Evolutionary conservation across 2,797 vertebrate genomes (phyloP).

Genomic region (Neopelma chrysocephalum): DNA sequence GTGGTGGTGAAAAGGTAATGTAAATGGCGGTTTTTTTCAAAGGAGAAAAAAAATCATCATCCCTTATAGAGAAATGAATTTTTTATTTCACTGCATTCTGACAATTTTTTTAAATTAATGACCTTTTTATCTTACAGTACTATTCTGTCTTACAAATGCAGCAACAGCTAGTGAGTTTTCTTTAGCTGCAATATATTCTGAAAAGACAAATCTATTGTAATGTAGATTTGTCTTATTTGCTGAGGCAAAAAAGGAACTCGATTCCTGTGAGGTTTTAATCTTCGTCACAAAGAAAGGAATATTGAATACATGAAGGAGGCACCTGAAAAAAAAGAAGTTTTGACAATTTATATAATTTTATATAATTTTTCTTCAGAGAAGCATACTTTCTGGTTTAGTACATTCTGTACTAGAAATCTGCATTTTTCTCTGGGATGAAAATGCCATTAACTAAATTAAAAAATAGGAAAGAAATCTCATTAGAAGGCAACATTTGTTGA

Average conservation of each 20-base stretch:
- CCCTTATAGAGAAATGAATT: constrained; percentile 49
- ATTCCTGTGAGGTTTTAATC: constrained; percentile 51
- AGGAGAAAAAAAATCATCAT: constrained; percentile 58
- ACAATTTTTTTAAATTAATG: constrained; percentile 63
- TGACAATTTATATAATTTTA: constrained; percentile 57
- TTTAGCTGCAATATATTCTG: constrained; percentile 57
- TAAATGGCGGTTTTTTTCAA: constrained; percentile 40
- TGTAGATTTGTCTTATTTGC: constrained; percentile 68
- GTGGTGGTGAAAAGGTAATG: constrained; percentile 29
- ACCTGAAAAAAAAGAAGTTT: constrained; percentile 65
- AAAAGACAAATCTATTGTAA: constrained; percentile 67
- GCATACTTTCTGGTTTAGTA: constrained; percentile 71
- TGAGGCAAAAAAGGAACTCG: constrained; percentile 47
- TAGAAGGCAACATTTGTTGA: constrained; percentile 98
- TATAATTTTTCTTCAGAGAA: constrained; percentile 59
- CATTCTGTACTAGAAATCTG: constrained; percentile 83
- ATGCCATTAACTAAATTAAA: constrained; percentile 97
- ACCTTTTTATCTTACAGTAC: constrained; percentile 60
- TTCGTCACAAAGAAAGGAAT: constrained; percentile 57
- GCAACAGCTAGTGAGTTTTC: constrained; percentile 53
- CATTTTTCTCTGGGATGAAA: constrained; percentile 87
- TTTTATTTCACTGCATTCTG: constrained; percentile 71
- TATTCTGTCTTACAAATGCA: constrained; percentile 60
- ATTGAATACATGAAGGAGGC: constrained; percentile 56
- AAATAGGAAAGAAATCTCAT: constrained; percentile 96